A percentile compares a stretch with the other conserved stretches of the same genome.
These are phyloP conservation scores for Hypomecis punctinalis DNA, from an alignment of 2,888 invertebrate genomes.

Conservation along the genomic window DNA sequence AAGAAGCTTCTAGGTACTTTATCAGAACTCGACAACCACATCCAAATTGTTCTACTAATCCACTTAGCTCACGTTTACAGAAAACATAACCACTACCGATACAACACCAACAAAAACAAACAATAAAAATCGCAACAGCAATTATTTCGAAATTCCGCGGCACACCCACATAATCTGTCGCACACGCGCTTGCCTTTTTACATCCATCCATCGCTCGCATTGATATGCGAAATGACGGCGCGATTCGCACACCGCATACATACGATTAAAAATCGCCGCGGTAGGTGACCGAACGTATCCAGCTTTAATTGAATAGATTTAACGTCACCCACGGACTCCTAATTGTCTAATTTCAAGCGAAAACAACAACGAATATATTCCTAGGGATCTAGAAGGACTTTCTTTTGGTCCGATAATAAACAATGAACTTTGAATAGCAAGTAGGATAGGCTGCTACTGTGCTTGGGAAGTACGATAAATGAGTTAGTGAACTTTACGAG, in stretches of 20 bases:
- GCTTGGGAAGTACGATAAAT: constrained; percentile 52
- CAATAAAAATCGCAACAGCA: constrained; percentile 34
- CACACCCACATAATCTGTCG: constrained; percentile 59
- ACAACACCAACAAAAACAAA: constrained; percentile 18
- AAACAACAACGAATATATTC: constrained; percentile 80
- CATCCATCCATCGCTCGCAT: constrained; percentile 77
- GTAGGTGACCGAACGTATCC: constrained; percentile 80
- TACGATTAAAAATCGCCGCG: constrained; percentile 83
- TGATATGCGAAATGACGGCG: constrained; percentile 81
- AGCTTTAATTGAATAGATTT: constrained; percentile 83
- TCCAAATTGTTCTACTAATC: too few species aligned
- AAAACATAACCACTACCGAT: too few species aligned
- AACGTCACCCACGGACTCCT: constrained; percentile 75
- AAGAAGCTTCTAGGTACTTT: too few species aligned
- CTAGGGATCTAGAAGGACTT: constrained; percentile 80
- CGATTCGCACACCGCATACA: constrained; percentile 81
- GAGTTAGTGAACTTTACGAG: constrained; percentile 46
- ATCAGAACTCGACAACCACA: too few species aligned
- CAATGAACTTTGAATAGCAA: constrained; percentile 74
- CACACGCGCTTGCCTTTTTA: constrained; percentile 73
- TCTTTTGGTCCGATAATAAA: constrained; percentile 80
- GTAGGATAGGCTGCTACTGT: constrained; percentile 58
- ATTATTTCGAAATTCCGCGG: constrained; percentile 60
- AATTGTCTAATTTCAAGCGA: constrained; percentile 84
- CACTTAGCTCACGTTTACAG: too few species aligned